phyloP scores from a whole-genome alignment of 1,140 invertebrate species.

The Panagrolaimus sp. region DNA sequence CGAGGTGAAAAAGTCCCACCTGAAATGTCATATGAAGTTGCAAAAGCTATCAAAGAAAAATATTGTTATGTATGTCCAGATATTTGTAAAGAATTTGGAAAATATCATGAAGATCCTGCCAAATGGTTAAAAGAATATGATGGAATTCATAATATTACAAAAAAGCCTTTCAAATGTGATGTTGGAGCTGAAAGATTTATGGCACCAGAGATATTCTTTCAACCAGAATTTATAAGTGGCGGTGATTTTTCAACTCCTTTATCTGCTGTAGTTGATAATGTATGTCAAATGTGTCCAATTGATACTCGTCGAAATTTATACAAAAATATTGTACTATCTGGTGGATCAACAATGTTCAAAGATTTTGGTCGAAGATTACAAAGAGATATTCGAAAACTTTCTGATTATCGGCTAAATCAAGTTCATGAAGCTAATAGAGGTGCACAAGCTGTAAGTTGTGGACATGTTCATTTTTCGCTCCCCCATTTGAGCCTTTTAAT shows the following conservation, averaged over 20 bases:
- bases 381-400: slow-evolving; percentile 87
- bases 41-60: slow-evolving; percentile 95
- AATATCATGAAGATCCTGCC: slow-evolving; percentile 86
- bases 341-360: slow-evolving; percentile 97
- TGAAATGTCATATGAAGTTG: slow-evolving; percentile 96
- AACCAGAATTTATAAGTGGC: slow-evolving; percentile 67
- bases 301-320: slow-evolving; percentile 93
- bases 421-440: too few relatives aligned
- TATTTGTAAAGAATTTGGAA: slow-evolving; percentile 97
- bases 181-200: slow-evolving; percentile 98
- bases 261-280: slow-evolving; percentile 93
- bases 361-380: slow-evolving; percentile 92
- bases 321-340: slow-evolving; percentile 95
- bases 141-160: slow-evolving; percentile 85
- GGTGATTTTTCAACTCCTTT: slow-evolving; percentile 64
- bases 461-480: too few relatives aligned
- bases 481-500: too few relatives aligned
- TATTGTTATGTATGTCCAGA: slow-evolving; percentile 97
- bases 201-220: slow-evolving; percentile 98
- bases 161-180: slow-evolving; percentile 86
- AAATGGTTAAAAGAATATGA: slow-evolving; percentile 94
- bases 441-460: too few relatives aligned
- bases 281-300: slow-evolving; percentile 98
- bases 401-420: slow-evolving; percentile 73
- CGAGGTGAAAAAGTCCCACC: slow-evolving; percentile 94